These are phyloP conservation scores for Oryzias curvinotus DNA, from an alignment of 2,113 vertebrate species.

Conservation along the genomic window DNA sequence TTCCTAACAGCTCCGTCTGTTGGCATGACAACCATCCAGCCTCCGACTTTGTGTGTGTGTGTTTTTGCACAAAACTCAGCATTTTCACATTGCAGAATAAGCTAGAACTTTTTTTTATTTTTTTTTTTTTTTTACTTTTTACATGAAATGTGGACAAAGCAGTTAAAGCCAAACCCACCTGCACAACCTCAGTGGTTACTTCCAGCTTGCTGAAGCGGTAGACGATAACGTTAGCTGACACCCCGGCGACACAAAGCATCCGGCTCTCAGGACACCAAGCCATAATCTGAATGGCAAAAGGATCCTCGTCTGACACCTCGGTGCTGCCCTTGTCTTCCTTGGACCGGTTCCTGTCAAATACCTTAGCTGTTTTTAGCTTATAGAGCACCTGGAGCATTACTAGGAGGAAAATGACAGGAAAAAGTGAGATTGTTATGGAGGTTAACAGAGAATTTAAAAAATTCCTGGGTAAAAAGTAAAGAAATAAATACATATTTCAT, in stretches of 20 bases:
- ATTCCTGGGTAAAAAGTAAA: not conserved
- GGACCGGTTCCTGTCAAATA: constrained; percentile 93
- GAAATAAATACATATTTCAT: not conserved
- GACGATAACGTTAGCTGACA: constrained; percentile 94
- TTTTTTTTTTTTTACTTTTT: too few relatives aligned
- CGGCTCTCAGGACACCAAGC: constrained; percentile 98
- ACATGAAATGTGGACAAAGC: not conserved
- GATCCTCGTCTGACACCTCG: constrained; percentile 96
- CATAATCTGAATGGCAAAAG: constrained; percentile 96
- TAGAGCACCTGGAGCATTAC: constrained; percentile 98
- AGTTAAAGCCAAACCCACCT: constrained; percentile 74
- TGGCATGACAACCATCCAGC: constrained; percentile 68
- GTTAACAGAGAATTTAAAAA: not conserved
- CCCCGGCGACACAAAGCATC: constrained; percentile 93
- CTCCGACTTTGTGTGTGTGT: constrained; percentile 46
- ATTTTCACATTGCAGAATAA: constrained; percentile 8
- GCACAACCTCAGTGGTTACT: constrained; percentile 90
- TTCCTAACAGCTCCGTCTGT: constrained; percentile 61
- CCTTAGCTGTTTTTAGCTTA: constrained; percentile 98
- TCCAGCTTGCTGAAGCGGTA: constrained; percentile 98
- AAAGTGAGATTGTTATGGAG: not conserved
- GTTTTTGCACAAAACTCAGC: constrained; percentile 9
- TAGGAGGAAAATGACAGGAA: constrained; percentile 45
- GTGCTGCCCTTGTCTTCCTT: constrained; percentile 91
- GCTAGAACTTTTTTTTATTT: not conserved